phyloP scores from a whole-genome alignment of 1,140 invertebrate species.

The Drosophila pseudoananassae region DNA sequence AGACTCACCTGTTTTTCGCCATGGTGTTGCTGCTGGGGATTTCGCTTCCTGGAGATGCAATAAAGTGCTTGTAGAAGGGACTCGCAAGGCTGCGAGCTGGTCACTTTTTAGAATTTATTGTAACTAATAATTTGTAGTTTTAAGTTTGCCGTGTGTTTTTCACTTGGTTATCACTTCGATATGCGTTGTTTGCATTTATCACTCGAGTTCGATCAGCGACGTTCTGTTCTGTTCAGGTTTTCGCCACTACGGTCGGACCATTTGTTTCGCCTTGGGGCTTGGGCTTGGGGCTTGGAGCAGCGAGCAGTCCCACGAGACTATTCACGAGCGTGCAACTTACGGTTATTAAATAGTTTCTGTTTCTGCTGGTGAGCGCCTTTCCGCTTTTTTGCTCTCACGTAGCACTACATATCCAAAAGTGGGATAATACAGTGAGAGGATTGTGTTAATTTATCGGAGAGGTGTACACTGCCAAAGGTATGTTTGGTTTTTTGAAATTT shows the following conservation, averaged over 20 bases:
- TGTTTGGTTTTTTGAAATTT: too few species aligned
- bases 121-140: constrained; percentile 10
- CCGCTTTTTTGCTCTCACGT: constrained; percentile 19
- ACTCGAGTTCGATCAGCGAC: constrained; percentile 35
- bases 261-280: constrained; percentile 22
- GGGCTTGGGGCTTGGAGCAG: background rate
- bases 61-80: background rate
- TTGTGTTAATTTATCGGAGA: constrained; percentile 12
- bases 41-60: constrained; percentile 3
- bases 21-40: constrained; percentile 37
- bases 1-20: constrained; percentile 63
- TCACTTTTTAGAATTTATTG: constrained; percentile 13
- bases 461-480: constrained; percentile 7
- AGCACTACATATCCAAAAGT: constrained; percentile 20
- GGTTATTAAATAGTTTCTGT: constrained; percentile 76
- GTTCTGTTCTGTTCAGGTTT: background rate
- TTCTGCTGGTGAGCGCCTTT: constrained; percentile 33
- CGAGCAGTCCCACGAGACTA: constrained; percentile 56
- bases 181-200: constrained; percentile 63
- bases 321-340: constrained; percentile 50
- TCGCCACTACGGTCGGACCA: constrained; percentile 4
- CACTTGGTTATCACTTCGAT: constrained; percentile 34
- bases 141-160: constrained; percentile 9
- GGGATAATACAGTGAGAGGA: constrained; percentile 19
- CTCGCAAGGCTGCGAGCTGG: background rate